Percentiles rank a stretch among this genome's conserved stretches.
Conservation (phyloP, 2,797 vertebrate genomes). For the Sarcophilus harrisii region DNA sequence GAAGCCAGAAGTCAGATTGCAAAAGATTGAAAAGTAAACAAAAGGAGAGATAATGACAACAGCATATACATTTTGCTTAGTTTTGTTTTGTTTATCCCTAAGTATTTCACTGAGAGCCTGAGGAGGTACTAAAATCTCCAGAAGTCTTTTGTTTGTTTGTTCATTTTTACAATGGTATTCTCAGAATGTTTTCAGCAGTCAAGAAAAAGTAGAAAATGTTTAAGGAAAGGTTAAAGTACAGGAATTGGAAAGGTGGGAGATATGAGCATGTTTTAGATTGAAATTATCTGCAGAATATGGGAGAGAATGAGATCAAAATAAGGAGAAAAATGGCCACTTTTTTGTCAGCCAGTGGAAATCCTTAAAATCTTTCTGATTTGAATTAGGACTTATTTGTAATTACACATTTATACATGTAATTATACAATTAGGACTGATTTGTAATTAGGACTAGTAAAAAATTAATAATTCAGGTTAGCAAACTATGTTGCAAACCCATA, state of each 20-base stretch:
- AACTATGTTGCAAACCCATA: not conserved
- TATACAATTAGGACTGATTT: too few species aligned
- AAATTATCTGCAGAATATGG: not conserved
- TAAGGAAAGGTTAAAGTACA: not conserved
- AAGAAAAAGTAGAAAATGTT: not conserved
- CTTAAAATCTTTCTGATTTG: not conserved
- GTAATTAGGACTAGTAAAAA: not conserved
- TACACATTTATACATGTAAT: too few species aligned
- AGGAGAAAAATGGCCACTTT: not conserved
- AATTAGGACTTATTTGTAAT: not conserved
- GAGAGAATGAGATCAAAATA: not conserved
- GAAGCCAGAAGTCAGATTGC: not conserved
- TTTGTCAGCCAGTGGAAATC: not conserved
- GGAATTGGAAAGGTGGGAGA: fast-evolving
- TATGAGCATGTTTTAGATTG: not conserved
- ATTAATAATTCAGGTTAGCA: not conserved
- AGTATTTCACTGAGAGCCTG: not conserved
- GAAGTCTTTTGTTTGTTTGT: not conserved
- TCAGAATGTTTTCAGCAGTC: not conserved
- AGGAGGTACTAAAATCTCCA: not conserved
- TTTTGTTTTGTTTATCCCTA: not conserved
- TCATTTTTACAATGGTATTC: not conserved
- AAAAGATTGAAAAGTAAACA: not conserved
- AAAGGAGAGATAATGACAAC: not conserved
- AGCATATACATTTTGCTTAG: not conserved